Evolutionary conservation across 2,888 invertebrate genomes (phyloP), one percentile per base, ranked within the genome.

Genomic region (Synanthedon andrenaeformis): DNA sequence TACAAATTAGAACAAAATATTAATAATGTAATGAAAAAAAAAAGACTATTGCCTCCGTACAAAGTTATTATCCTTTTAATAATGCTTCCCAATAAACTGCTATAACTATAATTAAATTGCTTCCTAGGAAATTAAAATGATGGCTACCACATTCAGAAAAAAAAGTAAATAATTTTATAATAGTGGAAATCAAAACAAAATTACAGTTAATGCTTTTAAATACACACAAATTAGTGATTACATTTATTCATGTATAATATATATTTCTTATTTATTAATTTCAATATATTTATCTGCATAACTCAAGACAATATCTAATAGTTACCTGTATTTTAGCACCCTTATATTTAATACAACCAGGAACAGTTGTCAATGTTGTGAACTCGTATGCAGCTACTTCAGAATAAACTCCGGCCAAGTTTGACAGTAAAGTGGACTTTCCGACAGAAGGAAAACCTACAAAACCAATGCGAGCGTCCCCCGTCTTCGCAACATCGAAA

Each of bases 301-400:
- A 35, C 35, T 10, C 6, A 35, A 35, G 0, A 35, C 6, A 35
- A 35, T 5, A 35, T 35, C 10, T 10, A 2, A 10, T 35, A 19
- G 19, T 19, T 19, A 95, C 95, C 91, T 97, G 97, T 75, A 99
- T 97, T 89, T 99, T 99, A 59, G 99, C 99, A 61, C 99, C 99
- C 85, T 99, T 99, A 78, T 97, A 97, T 85, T 96, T 97, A 66
- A 99, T 98, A 74, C 99, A 99, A 13, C 99, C 99, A 0, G 99
- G 99, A 11, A 99, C 99, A 8, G 99, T 99, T 1, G 99, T 99
- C 4, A 99, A 90, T 0, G 99, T 99, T 60, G 99, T 99, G 84
- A 99, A 99, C 86, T 99, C 99, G 76, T 99, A 99, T 0, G 99
- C 98, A 41, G 99, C 99, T 5, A 99, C 99, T 88, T 99, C 99